Evolutionary conservation across 2,113 vertebrate species (phyloP), one percentile per base, ranked within the genome.

Genomic region (Conger conger): DNA sequence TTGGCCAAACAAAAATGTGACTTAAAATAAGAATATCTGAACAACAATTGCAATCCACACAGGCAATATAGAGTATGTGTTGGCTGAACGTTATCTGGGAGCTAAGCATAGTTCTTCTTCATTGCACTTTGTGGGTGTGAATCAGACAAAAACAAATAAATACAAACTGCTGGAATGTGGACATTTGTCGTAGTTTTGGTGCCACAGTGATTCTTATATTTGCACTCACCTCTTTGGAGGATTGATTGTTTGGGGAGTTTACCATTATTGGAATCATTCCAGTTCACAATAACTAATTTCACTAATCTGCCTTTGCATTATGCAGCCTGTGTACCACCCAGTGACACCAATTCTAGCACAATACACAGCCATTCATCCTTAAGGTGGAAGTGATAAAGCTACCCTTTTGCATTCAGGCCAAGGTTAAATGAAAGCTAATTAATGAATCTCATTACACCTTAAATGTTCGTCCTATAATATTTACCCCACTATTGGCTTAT

Each of bases 391-490:
- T 63, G 36, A 83, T 76, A 86, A 86, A 84, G 60, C 78, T 38
- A 83, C 73, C 35, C 82, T 86, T 53, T 78, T 53, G 13, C 60
- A 80, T 76, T 60, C 37, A 78, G 35, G 77, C 84, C 87, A 92
- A 91, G 87, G 92, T 92, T 85, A 93, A 92, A 93, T 93, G 86
- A 93, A 92, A 91, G 91, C 91, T 91, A 93, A 93, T 93, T 90
- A 93, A 93, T 93, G 92, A 93, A 93, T 93, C 90, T 92, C 90
- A 94, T 94, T 94, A 93, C 83, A 84, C 90, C 87, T 91, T 91
- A 92, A 93, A 94, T 89, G 90, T 86, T 87, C 38, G 60, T 54
- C 53, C 87, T 87, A 87, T 90, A 90, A 92, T 90, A 90, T 88
- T 89, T 89, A 91, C 91, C 89, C 88, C 89, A 87, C 16, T 83